phyloP scores from a whole-genome alignment of 2,797 vertebrate species.

The Spinus pinus region DNA sequence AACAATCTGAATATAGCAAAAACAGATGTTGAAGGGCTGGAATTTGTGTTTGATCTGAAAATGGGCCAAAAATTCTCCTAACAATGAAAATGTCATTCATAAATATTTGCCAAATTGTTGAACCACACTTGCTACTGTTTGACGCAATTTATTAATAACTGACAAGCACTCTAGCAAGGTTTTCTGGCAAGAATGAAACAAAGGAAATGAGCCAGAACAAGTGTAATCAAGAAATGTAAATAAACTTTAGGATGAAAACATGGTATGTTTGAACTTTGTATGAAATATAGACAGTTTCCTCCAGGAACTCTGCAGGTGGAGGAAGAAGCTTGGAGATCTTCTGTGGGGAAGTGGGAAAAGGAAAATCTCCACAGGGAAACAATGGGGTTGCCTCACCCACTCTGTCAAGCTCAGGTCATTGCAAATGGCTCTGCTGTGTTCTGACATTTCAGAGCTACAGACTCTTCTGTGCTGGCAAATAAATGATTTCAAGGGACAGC shows the following conservation, averaged over 20 bases:
- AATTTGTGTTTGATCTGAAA: slow-evolving; percentile 47
- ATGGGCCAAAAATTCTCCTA: slow-evolving; percentile 37
- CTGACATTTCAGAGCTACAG: background rate
- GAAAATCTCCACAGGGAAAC: background rate
- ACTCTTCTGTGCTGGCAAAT: background rate
- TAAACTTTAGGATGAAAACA: slow-evolving; percentile 63
- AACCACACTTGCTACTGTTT: slow-evolving; percentile 59
- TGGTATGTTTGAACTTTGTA: slow-evolving; percentile 60
- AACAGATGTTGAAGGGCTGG: slow-evolving; percentile 44
- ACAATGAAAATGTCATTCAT: slow-evolving; percentile 45
- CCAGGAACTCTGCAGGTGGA: slow-evolving; percentile 56
- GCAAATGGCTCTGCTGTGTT: background rate
- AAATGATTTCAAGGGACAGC: background rate
- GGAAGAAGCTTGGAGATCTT: background rate
- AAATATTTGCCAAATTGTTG: slow-evolving; percentile 58
- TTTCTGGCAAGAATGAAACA: slow-evolving; percentile 68
- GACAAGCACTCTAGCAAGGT: slow-evolving; percentile 45
- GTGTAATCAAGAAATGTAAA: slow-evolving; percentile 73
- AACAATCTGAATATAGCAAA: background rate
- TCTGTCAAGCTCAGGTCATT: background rate
- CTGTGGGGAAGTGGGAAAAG: background rate
- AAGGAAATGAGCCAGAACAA: slow-evolving; percentile 69
- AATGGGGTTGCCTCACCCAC: background rate
- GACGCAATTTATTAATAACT: slow-evolving; percentile 71
- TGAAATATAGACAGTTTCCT: slow-evolving; percentile 71